Conservation (phyloP, 2,888 invertebrate species). For the Eupithecia subfuscata region DNA sequence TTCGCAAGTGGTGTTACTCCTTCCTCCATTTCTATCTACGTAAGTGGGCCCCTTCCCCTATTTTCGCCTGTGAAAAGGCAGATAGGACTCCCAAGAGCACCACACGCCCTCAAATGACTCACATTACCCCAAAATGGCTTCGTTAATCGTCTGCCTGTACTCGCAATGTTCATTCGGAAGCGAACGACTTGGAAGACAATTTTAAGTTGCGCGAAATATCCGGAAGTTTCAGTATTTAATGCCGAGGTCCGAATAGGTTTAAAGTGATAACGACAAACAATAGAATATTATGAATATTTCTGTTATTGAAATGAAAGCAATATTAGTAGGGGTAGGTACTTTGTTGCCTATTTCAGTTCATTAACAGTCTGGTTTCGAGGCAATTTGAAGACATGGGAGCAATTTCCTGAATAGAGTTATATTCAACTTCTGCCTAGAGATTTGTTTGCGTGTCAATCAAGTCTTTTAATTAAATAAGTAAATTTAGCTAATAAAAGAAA, state of each 20-base stretch:
- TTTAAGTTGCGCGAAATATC: conserved; percentile 21
- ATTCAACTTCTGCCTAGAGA: too few relatives aligned
- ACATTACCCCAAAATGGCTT: conserved; percentile 59
- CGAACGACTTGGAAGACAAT: conserved; percentile 34
- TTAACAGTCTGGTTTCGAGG: not conserved
- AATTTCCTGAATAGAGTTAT: not conserved
- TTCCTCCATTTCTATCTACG: not conserved
- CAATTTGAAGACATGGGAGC: not conserved
- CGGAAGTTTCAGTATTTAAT: not conserved
- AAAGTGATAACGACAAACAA: not conserved
- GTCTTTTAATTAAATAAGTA: conserved; percentile 10
- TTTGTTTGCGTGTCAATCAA: conserved; percentile 11
- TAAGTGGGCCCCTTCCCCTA: conserved; percentile 26
- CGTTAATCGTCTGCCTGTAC: conserved; percentile 48
- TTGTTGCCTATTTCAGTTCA: not conserved
- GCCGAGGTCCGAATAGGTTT: not conserved
- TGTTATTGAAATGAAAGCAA: not conserved
- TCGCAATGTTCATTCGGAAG: conserved; percentile 30
- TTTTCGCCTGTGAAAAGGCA: conserved; percentile 30
- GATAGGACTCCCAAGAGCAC: conserved; percentile 35
- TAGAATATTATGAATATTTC: not conserved
- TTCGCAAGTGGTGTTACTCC: not conserved
- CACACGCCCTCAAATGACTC: conserved; percentile 53
- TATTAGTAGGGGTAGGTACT: not conserved
- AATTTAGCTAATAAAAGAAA: not conserved